These are phyloP conservation scores for Leucoraja erinaceus DNA, from an alignment of 2,113 vertebrate genomes.

Conservation along the genomic window DNA sequence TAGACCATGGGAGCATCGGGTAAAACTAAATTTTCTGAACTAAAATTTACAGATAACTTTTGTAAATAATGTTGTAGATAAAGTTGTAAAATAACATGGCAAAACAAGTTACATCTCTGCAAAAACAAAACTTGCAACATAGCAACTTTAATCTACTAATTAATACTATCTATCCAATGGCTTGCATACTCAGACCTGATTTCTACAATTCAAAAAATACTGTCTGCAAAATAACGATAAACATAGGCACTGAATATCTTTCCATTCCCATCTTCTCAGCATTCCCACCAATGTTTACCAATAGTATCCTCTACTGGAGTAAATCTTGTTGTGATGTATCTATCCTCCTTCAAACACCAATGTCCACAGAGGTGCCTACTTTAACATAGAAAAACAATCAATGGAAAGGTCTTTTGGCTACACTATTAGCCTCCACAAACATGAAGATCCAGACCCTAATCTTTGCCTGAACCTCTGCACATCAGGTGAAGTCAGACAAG, in stretches of 20 bases:
- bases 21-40: not conserved
- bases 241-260: no score
- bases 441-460: not conserved
- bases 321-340: not conserved
- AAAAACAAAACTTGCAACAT: not conserved
- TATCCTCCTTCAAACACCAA: not conserved
- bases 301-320: not conserved
- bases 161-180: not conserved
- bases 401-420: not conserved
- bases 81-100: not conserved
- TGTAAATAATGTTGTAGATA: not conserved
- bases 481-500: not conserved
- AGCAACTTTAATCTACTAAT: not conserved
- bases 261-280: not conserved
- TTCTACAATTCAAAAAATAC: not conserved
- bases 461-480: not conserved
- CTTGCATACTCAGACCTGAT: not conserved
- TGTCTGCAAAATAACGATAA: not conserved
- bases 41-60: not conserved
- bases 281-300: not conserved
- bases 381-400: not conserved
- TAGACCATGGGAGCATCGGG: not conserved
- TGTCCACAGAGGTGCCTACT: no score
- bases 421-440: not conserved
- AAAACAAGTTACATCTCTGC: not conserved